These are phyloP conservation scores for Drosophila ohnishii DNA, from an alignment of 1,140 invertebrate species.

Conservation along the genomic window DNA sequence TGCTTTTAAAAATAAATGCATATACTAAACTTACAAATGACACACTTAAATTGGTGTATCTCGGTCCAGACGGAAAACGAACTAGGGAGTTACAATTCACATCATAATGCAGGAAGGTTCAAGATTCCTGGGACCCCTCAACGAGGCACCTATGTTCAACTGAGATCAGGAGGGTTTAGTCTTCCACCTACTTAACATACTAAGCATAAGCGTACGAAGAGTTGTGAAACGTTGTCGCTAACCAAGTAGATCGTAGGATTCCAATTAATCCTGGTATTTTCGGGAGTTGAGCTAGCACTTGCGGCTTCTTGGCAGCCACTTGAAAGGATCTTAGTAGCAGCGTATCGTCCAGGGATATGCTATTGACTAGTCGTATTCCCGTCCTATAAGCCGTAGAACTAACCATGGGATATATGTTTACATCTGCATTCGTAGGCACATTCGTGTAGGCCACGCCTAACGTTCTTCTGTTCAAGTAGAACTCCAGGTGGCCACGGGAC, in stretches of 20 bases:
- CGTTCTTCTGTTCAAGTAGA: slow-evolving; percentile 86
- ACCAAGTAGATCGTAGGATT: slow-evolving; percentile 64
- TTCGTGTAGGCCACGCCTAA: slow-evolving; percentile 73
- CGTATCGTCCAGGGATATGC: slow-evolving; percentile 83
- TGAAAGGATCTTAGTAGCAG: slow-evolving; percentile 68
- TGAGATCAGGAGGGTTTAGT: not conserved
- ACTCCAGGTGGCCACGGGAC: slow-evolving; percentile 89
- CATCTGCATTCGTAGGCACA: slow-evolving; percentile 70
- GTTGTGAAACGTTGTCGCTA: slow-evolving; percentile 28
- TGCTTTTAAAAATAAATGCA: slow-evolving; percentile 68
- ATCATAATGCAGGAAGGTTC: not conserved
- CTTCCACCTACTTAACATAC: too few species aligned
- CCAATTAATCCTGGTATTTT: slow-evolving; percentile 66
- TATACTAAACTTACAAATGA: slow-evolving; percentile 26
- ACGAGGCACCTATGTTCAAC: too few species aligned
- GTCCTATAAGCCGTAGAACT: slow-evolving; percentile 89
- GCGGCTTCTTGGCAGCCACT: slow-evolving; percentile 48
- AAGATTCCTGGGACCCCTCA: not conserved
- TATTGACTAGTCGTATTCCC: slow-evolving; percentile 86
- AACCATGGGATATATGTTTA: slow-evolving; percentile 89
- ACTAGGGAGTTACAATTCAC: too few species aligned
- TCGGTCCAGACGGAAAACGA: not conserved
- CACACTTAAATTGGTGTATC: too few species aligned
- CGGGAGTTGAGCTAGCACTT: slow-evolving; percentile 52
- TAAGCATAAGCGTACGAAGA: too few species aligned